These are phyloP conservation scores for Tretioscincus oriximinensis DNA, from an alignment of 2,113 vertebrate genomes.

Conservation along the genomic window DNA sequence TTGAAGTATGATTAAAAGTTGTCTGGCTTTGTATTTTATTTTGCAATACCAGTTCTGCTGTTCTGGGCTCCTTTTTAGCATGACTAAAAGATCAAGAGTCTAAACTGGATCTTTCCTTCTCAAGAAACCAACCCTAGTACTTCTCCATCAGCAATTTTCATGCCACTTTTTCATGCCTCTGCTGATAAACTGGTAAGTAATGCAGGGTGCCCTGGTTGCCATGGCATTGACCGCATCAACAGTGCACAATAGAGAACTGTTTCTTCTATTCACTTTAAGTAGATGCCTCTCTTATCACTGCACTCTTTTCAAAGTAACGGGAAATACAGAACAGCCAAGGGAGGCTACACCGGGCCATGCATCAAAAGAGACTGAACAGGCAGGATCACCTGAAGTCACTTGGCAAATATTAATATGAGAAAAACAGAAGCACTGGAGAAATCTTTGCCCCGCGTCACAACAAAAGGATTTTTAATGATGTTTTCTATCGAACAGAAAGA, in stretches of 20 bases:
- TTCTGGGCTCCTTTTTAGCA: neutral
- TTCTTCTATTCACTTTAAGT: neutral
- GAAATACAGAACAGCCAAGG: neutral
- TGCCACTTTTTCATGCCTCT: constrained; percentile 7
- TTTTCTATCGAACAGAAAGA: neutral
- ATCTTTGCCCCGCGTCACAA: neutral
- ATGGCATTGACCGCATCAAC: constrained; percentile 11
- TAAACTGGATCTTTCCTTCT: neutral
- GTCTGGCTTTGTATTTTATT: neutral
- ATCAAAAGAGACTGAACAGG: neutral
- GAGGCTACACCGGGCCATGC: neutral
- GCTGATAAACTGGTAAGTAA: constrained; percentile 17
- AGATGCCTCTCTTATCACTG: neutral
- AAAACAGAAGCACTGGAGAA: neutral
- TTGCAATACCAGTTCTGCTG: neutral
- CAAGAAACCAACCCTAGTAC: neutral
- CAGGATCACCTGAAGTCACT: neutral
- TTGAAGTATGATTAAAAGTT: neutral
- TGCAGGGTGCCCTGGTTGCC: neutral
- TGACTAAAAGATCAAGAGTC: neutral
- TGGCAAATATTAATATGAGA: neutral
- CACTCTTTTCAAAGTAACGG: neutral
- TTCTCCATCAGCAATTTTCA: neutral
- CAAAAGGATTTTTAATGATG: neutral
- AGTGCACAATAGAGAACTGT: neutral